phyloP scores from a whole-genome alignment of 1,140 invertebrate genomes.

The Acyrthosiphon pisum region DNA sequence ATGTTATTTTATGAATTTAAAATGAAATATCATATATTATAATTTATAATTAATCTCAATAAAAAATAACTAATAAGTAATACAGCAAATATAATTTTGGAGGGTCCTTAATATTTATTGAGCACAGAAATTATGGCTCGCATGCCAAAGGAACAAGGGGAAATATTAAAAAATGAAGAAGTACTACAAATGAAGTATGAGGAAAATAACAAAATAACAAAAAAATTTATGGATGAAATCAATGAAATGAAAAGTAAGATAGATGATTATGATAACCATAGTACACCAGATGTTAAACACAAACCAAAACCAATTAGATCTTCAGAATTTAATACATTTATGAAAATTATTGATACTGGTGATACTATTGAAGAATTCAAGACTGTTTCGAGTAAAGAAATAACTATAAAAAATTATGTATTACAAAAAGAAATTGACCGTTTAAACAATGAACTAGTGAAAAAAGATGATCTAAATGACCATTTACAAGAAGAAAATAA shows the following conservation, averaged over 20 bases:
- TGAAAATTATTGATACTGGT: constrained; percentile 50
- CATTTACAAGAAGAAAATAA: constrained; percentile 34
- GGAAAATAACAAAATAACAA: constrained; percentile 48
- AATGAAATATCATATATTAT: neutral
- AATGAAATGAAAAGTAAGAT: constrained; percentile 53
- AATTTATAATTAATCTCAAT: neutral
- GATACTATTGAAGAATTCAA: constrained; percentile 31
- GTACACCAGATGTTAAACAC: neutral
- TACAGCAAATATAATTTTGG: neutral
- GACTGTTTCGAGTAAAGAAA: constrained; percentile 50
- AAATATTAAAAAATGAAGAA: constrained; percentile 47
- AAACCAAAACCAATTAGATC: constrained; percentile 46
- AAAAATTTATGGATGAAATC: constrained; percentile 51
- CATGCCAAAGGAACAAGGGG: neutral
- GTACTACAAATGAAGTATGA: constrained; percentile 48
- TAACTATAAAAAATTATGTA: constrained; percentile 45
- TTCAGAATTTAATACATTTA: constrained; percentile 41
- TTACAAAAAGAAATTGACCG: constrained; percentile 52
- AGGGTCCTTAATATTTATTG: neutral
- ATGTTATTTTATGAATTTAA: neutral
- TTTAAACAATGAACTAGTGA: constrained; percentile 20
- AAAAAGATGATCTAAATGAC: constrained; percentile 29
- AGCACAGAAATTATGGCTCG: neutral
- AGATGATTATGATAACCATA: constrained; percentile 6
- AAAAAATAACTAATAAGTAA: neutral